Evolutionary conservation across 2,797 vertebrate genomes (phyloP).

Genomic region (Acanthis flammea): DNA sequence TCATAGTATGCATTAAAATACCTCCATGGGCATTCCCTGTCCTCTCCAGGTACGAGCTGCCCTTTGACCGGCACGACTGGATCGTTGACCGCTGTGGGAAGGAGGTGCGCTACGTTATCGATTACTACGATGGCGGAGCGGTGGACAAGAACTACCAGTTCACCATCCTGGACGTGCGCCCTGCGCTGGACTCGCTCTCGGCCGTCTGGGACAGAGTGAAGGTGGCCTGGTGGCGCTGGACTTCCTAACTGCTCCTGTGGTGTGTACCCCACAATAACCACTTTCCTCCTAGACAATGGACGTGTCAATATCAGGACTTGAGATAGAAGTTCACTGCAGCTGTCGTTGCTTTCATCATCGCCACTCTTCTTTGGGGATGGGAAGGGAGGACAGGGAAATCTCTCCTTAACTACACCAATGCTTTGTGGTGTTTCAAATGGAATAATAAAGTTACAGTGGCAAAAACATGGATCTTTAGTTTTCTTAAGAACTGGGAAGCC

Average conservation of each 20-base stretch:
- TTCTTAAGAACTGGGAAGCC: not conserved
- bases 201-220: conserved; percentile 95
- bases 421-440: not conserved
- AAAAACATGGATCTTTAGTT: not conserved
- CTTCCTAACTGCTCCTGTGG: conserved; percentile 74
- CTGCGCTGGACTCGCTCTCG: conserved; percentile 87
- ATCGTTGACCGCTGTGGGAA: conserved; percentile 92
- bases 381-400: not conserved
- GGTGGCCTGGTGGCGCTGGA: conserved; percentile 96
- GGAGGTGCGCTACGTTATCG: conserved; percentile 93
- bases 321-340: not conserved
- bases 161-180: conserved; percentile 92
- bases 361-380: not conserved
- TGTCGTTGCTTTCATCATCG: not conserved
- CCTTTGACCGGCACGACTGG: conserved; percentile 96
- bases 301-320: not conserved
- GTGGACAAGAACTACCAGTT: conserved; percentile 89
- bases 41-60: conserved; percentile 87
- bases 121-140: conserved; percentile 92
- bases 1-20: not conserved
- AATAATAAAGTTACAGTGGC: conserved; percentile 21
- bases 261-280: not conserved
- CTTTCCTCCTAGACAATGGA: not conserved
- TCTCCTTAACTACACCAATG: not conserved
- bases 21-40: not conserved